Percentiles rank a stretch among this genome's conserved stretches.
Conservation (phyloP, 2,888 invertebrate genomes). For the Clepsis dumicolana region DNA sequence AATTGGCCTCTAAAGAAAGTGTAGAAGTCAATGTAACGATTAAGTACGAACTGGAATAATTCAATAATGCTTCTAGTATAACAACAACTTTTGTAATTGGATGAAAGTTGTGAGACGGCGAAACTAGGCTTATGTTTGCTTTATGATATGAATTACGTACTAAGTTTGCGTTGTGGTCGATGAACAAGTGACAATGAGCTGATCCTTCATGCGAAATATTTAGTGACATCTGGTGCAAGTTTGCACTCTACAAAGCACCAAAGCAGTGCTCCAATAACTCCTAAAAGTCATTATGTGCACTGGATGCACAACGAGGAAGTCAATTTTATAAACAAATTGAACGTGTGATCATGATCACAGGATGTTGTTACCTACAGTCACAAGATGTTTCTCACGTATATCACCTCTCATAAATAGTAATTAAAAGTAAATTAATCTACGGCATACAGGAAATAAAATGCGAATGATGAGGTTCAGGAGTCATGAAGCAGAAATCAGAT, state of each 20-base stretch:
- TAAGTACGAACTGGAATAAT: constrained; percentile 6
- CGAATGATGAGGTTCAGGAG: no score
- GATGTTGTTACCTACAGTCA: constrained; percentile 35
- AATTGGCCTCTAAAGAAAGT: constrained; percentile 7
- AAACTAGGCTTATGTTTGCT: background rate
- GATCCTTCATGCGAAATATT: background rate
- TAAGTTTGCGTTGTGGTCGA: no score
- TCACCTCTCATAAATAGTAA: constrained; percentile 22
- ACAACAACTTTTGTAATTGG: constrained; percentile 1
- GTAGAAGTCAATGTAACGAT: constrained; percentile 12
- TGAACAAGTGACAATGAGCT: background rate
- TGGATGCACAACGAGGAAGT: constrained; percentile 30
- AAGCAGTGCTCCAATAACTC: background rate
- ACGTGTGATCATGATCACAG: constrained; percentile 37
- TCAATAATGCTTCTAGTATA: background rate
- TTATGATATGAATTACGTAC: no score
- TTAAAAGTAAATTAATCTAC: constrained; percentile 3
- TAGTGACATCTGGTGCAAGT: background rate
- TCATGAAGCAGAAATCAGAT: no score
- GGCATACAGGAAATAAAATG: no score
- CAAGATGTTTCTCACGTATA: constrained; percentile 42
- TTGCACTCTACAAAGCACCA: no score
- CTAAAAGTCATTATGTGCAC: constrained; percentile 11
- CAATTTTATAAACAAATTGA: constrained; percentile 37
- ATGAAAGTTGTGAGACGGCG: constrained; percentile 3